Conservation (phyloP, 1,140 invertebrate species). For the Aphelenchoides besseyi region DNA sequence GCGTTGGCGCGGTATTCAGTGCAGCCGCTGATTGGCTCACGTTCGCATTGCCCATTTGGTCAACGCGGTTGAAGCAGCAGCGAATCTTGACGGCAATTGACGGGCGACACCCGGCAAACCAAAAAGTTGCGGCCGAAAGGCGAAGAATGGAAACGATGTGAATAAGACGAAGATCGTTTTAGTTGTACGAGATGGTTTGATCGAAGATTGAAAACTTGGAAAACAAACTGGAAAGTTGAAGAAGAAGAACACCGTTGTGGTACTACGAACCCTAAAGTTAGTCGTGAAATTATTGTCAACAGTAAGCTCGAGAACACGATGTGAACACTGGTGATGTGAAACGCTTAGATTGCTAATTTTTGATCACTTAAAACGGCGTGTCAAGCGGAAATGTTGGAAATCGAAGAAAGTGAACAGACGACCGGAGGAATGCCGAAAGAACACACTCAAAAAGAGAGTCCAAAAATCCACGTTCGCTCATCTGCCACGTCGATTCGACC, state of each 20-base stretch:
- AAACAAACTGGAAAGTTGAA: no score
- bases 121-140: neutral
- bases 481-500: no score
- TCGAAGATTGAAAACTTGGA: neutral
- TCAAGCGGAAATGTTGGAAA: no score
- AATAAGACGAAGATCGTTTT: neutral
- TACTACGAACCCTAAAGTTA: no score
- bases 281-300: no score
- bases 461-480: constrained; percentile 1
- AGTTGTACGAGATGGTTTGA: neutral
- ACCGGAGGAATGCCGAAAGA: neutral
- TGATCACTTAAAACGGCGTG: no score
- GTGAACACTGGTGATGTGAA: no score
- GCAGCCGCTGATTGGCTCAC: constrained; percentile 15
- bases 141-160: neutral
- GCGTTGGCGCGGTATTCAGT: constrained; percentile 5
- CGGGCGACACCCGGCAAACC: neutral
- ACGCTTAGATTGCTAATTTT: no score
- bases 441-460: neutral
- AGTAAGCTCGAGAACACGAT: no score
- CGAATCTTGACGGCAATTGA: neutral
- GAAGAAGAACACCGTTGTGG: no score
- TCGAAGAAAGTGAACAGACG: no score
- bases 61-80: neutral
- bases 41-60: constrained; percentile 17